Evolutionary conservation across 1,140 invertebrate species (phyloP), one percentile per base, ranked within the genome.

Genomic region (Nasonia longicornis): DNA sequence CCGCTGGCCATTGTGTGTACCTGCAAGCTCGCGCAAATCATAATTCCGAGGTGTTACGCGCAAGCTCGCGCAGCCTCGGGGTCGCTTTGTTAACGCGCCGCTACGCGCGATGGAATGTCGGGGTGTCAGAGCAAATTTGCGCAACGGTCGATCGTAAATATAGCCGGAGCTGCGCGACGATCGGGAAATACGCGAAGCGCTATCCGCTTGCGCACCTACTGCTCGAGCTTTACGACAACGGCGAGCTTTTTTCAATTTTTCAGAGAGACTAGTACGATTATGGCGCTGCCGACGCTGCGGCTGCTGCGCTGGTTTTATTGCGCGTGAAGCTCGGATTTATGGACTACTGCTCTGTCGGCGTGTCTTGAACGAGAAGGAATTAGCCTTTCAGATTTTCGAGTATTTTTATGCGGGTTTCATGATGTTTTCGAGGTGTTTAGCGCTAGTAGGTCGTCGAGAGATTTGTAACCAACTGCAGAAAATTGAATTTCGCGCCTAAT

Each of bases 281-380:
- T n/a, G 64, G 22, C 22, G 22, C 31, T 6, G 31, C 31, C 31
- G 31, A 29, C 22, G 26, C 0, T 7, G 22, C 26, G 64, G 4
- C 64, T 29, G 20, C 22, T 10, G 38, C 52, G 16, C 20, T 4
- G 52, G 35, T 45, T 72, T 72, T 48, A 72, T 72, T 48, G 38
- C 70, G 70, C 70, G 70, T 72, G 38, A 72, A 72, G 20, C 35
- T 26, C 20, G 42, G n/a, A 72, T 72, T 72, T 72, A 48, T 72
- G 70, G 4, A 72, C 35, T 72, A 72, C 35, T 72, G 22, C 42
- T n/a, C 29, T 26, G 20, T 42, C 8, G 38, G 58, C 20, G 64
- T 10, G 38, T 72, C 38, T 45, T 38, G 38, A 67, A 45, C 48
- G 42, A 12, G 14, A 42, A 31, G 67, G 67, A 26, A 70, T 70